A percentile compares a stretch with the other conserved stretches of the same genome.
Conservation (phyloP, 1,140 invertebrate species). For the Drosophila sturtevanti region DNA sequence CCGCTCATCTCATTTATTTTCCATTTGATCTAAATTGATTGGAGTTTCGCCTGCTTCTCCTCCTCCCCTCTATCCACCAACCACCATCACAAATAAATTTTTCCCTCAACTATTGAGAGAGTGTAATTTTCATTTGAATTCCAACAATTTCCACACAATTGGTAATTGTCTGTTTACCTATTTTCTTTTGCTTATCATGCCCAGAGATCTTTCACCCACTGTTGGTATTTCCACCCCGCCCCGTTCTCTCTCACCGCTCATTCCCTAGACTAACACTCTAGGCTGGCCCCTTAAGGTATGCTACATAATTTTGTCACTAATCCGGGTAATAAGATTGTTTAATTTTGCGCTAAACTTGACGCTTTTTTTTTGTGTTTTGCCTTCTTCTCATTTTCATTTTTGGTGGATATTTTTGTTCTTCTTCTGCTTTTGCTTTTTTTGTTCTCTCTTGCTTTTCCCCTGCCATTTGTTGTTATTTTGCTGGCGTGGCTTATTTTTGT, state of each 20-base stretch:
- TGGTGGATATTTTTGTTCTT: slow-evolving; percentile 17
- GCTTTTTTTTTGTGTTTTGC: slow-evolving; percentile 53
- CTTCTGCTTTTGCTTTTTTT: slow-evolving; percentile 5
- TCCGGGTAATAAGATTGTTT: slow-evolving; percentile 80
- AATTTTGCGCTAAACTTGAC: slow-evolving; percentile 81
- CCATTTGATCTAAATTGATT: neutral
- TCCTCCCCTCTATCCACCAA: too few species aligned
- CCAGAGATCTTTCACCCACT: neutral
- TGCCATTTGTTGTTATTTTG: slow-evolving; percentile 32
- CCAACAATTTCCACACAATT: neutral
- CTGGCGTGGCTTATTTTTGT: slow-evolving; percentile 58
- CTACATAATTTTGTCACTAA: slow-evolving; percentile 81
- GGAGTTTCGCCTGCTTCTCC: too few species aligned
- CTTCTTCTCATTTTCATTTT: neutral
- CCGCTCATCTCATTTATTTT: neutral
- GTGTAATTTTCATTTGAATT: slow-evolving; percentile 10
- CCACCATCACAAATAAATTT: neutral
- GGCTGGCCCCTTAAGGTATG: slow-evolving; percentile 29
- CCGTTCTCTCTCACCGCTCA: neutral
- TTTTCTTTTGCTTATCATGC: neutral
- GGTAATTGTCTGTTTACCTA: slow-evolving; percentile 11
- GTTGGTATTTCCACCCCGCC: neutral
- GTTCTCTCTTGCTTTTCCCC: slow-evolving; percentile 4
- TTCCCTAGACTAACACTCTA: neutral
- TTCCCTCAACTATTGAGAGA: neutral